Conservation (phyloP, 1,140 invertebrate species). For the Eriocheir sinensis region DNA sequence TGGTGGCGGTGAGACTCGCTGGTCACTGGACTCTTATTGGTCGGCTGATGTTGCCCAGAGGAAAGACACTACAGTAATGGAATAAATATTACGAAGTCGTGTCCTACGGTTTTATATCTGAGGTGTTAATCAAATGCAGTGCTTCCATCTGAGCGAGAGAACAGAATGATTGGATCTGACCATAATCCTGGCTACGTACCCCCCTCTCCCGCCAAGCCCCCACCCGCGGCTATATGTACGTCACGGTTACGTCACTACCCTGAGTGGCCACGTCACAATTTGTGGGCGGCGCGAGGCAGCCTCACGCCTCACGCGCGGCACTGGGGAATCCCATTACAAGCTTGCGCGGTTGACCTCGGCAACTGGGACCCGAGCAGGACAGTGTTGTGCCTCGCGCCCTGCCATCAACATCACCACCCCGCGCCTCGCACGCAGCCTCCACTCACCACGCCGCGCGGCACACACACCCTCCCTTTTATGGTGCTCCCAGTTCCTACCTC, state of each 20-base stretch:
- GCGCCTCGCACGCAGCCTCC: neutral
- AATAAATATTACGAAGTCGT: too few relatives aligned
- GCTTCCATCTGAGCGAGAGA: too few relatives aligned
- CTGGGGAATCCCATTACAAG: neutral
- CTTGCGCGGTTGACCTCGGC: conserved; percentile 33
- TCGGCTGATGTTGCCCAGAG: too few relatives aligned
- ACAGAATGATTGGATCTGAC: too few relatives aligned
- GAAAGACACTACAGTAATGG: too few relatives aligned
- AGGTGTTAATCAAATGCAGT: too few relatives aligned
- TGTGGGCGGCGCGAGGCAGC: conserved; percentile 25
- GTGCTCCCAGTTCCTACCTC: neutral
- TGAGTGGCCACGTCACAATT: neutral
- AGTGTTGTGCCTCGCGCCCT: conserved; percentile 33
- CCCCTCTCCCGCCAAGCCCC: too few relatives aligned
- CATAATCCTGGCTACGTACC: too few relatives aligned
- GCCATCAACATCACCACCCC: conserved; percentile 13
- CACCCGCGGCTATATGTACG: too few relatives aligned
- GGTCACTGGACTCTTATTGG: too few relatives aligned
- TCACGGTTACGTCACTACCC: conserved; percentile 28
- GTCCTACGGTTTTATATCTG: too few relatives aligned
- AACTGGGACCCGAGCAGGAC: conserved; percentile 21
- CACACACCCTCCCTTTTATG: neutral
- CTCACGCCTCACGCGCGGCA: neutral
- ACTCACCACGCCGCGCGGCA: neutral
- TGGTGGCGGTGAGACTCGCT: too few relatives aligned